Base-by-base conservation (phyloP, 2,797 vertebrate genomes). In the Epinephelus coioides region DNA sequence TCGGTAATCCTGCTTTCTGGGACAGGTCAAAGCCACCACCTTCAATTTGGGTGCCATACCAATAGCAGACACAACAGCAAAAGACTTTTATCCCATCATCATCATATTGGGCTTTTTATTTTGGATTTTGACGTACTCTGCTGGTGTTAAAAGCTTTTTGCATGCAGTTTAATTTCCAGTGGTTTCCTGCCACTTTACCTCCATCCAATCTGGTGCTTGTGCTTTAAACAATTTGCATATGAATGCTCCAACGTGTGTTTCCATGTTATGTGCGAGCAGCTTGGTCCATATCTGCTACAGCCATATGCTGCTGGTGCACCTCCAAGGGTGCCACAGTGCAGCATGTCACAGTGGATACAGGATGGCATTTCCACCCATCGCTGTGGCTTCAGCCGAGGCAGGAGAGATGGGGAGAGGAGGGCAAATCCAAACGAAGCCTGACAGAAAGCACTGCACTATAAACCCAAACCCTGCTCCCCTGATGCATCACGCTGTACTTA, bases 251-350 rank as follows among this genome's bases (percentile, higher is more conserved):
- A 3, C 65, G 46, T 73, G 57, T 71, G 50, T 62, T 30, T 68
- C 62, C 63, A 30, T 63, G 62, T 61, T 38, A 3, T 53, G 54
- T 57, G 66, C 60, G 50, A 72, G 64, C 66, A 70, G 59, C 55
- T 79, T 23, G 49, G 59, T 68, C 61, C 62, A 62, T 79, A 82
- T 83, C 78, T 78, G 51, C 78, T 73, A 2, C 25, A 75, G 54
- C 80, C 84, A 81, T 81, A 79, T 86, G 83, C 65, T n/a, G 75
- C 65, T 18, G 75, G 55, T 74, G 70, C 76, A 49, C 38, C 61
- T 81, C 76, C 50, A 55, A 82, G 34, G 50, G 64, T 78, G 79
- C 74, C 73, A 61, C 53, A 55, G 63, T 83, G 73, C 66, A 78
- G 65, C 44, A 43, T 79, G 68, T 82, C 71, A 74, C 49, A 11